Evolutionary conservation across 2,113 vertebrate genomes (phyloP), one percentile per base, ranked within the genome.

Genomic region (Aspiorhynchus laticeps): DNA sequence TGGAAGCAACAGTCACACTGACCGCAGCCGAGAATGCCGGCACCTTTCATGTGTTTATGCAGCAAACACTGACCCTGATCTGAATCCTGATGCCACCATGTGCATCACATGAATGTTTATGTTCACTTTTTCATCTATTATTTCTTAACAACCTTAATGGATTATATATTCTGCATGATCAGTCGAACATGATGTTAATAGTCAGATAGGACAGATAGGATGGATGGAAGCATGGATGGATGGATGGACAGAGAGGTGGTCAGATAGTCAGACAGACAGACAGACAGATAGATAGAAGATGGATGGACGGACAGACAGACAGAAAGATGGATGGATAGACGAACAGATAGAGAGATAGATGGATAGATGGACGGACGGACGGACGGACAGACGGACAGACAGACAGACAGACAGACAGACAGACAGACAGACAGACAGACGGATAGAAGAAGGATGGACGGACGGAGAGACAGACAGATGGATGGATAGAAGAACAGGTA

Each of bases 1-100:
- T 31, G 67, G 51, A 81, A 59, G 79, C 59, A 31, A 80, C 61
- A 73, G 65, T 71, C 76, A 73, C 82, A 80, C 36, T 38, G 59
- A 4, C 36, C 28, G 38, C 76, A 79, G 51, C 24, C 4, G 33
- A 56, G 61, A 48, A 81, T 7, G 17, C 33, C 41, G 41, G 21
- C 38, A 46, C 15, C 56, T 33, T 73, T 51, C n/a, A 69, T 71
- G 63, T 83, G 28, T 82, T 43, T 71, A 69, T 84, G 67, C 48
- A 75, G 36, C 67, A 21, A 53, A 51, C 21, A 5, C 4, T 85
- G 73, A 75, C 41, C 73, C 12, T 8, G 12, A 38, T 11, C 71
- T 41, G 4, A 1, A 43, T 74, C 48, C 15, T 56, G 46, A 63
- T n/a, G 33, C 28, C 48, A 56, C 9, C 31, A n/a, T 36, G 28